Conservation (phyloP, 2,797 vertebrate species). For the Oreortyx pictus region DNA sequence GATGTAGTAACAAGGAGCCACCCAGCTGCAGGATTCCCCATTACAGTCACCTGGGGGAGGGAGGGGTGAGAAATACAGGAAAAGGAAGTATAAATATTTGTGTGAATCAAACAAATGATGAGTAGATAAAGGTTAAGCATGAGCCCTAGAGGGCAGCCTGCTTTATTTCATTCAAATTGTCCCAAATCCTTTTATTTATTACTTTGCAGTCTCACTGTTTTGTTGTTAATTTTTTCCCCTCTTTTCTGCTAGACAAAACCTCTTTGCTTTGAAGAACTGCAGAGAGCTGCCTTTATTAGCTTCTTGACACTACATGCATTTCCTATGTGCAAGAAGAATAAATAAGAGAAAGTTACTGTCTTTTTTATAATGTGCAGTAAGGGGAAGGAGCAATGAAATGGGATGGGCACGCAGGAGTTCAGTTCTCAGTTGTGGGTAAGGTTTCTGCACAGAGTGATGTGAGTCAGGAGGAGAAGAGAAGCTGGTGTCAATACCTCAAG, state of each 20-base stretch:
- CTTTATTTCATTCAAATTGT: not conserved
- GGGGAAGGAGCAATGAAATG: not conserved
- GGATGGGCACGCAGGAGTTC: not conserved
- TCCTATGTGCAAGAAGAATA: not conserved
- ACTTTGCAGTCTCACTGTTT: not conserved
- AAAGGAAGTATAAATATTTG: not conserved
- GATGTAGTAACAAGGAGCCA: not conserved
- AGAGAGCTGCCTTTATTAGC: not conserved
- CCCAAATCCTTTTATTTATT: not conserved
- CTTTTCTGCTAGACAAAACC: not conserved
- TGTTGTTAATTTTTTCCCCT: too few relatives aligned
- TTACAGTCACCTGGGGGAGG: not conserved
- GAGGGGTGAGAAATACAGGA: not conserved
- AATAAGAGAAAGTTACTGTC: constrained; percentile 8
- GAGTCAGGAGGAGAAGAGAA: not conserved
- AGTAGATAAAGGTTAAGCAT: not conserved
- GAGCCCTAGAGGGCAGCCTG: not conserved
- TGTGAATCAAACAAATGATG: not conserved
- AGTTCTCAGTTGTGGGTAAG: not conserved
- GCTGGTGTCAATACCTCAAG: not conserved
- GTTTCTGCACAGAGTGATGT: not conserved
- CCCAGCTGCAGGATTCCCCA: not conserved
- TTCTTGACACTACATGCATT: not conserved
- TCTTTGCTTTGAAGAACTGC: not conserved
- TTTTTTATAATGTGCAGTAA: not conserved